These are phyloP conservation scores for Halcyon smyrnensis DNA, from an alignment of 2,797 vertebrate species.

Conservation along the genomic window DNA sequence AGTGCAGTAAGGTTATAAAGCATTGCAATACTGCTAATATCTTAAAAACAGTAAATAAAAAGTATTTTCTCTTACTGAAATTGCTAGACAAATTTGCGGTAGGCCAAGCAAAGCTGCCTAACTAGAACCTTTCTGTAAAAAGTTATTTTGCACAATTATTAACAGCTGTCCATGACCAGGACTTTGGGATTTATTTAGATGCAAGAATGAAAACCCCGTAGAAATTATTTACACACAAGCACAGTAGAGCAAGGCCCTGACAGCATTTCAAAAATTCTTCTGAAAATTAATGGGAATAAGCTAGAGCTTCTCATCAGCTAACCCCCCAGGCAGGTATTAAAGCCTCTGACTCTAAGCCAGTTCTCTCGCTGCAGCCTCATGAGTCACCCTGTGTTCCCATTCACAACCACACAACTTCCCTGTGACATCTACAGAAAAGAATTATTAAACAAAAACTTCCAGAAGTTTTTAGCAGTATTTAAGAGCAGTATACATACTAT, in stretches of 20 bases:
- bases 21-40: not conserved
- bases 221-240: not conserved
- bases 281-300: not conserved
- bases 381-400: not conserved
- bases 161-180: not conserved
- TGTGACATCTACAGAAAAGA: not conserved
- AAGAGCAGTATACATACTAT: not conserved
- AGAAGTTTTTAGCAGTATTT: not conserved
- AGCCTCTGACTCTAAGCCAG: not conserved
- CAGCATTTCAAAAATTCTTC: not conserved
- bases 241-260: not conserved
- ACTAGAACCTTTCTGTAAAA: not conserved
- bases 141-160: not conserved
- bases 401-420: not conserved
- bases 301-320: not conserved
- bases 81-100: not conserved
- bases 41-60: not conserved
- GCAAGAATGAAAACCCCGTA: not conserved
- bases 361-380: not conserved
- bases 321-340: not conserved
- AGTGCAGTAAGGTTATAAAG: not conserved
- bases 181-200: not conserved
- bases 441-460: not conserved
- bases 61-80: not conserved
- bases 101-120: not conserved